A percentile compares a stretch with the other conserved stretches of the same genome.
These are phyloP conservation scores for Papilio glaucus DNA, from an alignment of 1,140 invertebrate species.

Conservation along the genomic window DNA sequence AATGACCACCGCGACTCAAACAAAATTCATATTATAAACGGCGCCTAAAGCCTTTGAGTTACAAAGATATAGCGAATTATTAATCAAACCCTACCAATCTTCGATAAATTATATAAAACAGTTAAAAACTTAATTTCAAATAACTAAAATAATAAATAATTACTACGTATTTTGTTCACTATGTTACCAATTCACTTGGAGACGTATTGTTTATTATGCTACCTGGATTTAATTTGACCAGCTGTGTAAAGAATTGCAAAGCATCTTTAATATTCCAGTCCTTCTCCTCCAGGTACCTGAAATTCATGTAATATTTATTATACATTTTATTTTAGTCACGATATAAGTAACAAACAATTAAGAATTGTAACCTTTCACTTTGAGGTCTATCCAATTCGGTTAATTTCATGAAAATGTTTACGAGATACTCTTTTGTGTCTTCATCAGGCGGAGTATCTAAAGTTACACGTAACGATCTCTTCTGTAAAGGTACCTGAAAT, in stretches of 20 bases:
- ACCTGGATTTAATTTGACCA: conserved; percentile 44
- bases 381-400: conserved; percentile 54
- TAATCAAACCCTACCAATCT: no score
- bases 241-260: conserved; percentile 58
- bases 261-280: conserved; percentile 67
- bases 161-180: neutral
- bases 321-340: neutral
- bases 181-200: neutral
- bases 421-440: conserved; percentile 56
- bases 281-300: conserved; percentile 64
- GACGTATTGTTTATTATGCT: conserved; percentile 20
- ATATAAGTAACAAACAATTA: neutral
- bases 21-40: no score
- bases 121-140: no score
- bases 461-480: conserved; percentile 54
- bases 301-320: conserved; percentile 39
- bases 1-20: no score
- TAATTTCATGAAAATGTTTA: conserved; percentile 65
- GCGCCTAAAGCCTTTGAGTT: no score
- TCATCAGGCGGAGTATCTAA: conserved; percentile 61
- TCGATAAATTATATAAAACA: no score
- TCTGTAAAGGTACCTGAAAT: conserved; percentile 58
- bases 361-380: conserved; percentile 54
- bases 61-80: no score
- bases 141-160: neutral